Base-by-base conservation (phyloP, 1,140 invertebrate species). In the Lepidurus apus region DNA sequence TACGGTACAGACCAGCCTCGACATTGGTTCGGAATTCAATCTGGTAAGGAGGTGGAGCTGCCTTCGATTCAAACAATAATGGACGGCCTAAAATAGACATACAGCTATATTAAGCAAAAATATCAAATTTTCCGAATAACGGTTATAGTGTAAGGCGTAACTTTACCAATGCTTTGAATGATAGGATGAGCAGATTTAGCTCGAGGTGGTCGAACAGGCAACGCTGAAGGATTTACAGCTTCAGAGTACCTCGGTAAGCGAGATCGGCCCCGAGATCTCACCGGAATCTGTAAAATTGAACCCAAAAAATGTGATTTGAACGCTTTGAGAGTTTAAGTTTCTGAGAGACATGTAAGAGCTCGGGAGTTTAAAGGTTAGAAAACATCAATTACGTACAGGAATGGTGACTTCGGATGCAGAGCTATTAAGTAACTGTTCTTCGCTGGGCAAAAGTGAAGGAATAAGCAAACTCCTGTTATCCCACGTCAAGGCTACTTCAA, bases 401-500 rank as follows among this genome's bases (percentile, higher is more conserved):
- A 86, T 84, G 74, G 83, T 80, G 43, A 86, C 84, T 76, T 87
- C 87, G 77, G 82, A 84, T 4, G 85, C 85, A 10, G 85, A 84
- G 47, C 86, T 87, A 85, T 87, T 79, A 83, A 85, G 83, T 79
- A 90, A 86, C 44, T 91, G 89, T 79, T 93, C 90, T 85, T 96
- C 94, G 0, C 91, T 89, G 0, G 96, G 97, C 80, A 99, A 85
- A 42, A 99, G 86, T 0, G 95, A 96, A 1, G 97, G 96, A 82
- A 99, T 95, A 1, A 99, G 85, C 17, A 99, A 85, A 17, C 94
- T 93, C 7, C 95, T 85, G 34, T 91, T 93, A 84, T 99, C 96
- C 94, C 95, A 98, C n/a, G 95, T 96, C 13, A 99, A 86, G 0
- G 97, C 98, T 42, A 99, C 92, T 86, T 99, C 97, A 86, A 99